These are phyloP conservation scores for Lochmaea capreae DNA, from an alignment of 2,888 invertebrate genomes.

Conservation along the genomic window DNA sequence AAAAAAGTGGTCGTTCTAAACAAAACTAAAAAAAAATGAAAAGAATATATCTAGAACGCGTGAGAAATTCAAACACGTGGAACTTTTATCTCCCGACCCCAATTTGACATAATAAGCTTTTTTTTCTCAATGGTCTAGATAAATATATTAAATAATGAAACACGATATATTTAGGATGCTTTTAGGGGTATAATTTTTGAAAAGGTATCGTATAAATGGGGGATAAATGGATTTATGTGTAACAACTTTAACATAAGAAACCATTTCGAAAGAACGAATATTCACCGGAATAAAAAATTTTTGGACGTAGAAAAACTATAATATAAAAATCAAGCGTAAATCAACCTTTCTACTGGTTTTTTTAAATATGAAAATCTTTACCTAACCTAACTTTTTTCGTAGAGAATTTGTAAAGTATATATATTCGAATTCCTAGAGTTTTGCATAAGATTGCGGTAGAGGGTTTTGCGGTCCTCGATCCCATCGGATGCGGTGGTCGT, in stretches of 20 bases:
- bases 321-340: background rate
- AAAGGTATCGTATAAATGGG: slow-evolving; percentile 7
- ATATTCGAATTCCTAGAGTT: slow-evolving; percentile 46
- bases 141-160: slow-evolving; percentile 43
- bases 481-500: slow-evolving; percentile 43
- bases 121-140: slow-evolving; percentile 34
- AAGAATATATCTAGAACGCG: slow-evolving; percentile 39
- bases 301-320: background rate
- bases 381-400: slow-evolving; percentile 2
- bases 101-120: slow-evolving; percentile 42
- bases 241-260: too few relatives aligned
- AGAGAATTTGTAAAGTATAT: too few relatives aligned
- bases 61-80: slow-evolving; percentile 52
- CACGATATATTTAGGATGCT: slow-evolving; percentile 33
- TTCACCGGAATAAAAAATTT: background rate
- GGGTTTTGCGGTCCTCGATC: slow-evolving; percentile 40
- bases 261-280: background rate
- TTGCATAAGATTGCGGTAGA: slow-evolving; percentile 56
- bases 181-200: slow-evolving; percentile 6
- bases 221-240: slow-evolving; percentile 12
- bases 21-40: slow-evolving; percentile 25
- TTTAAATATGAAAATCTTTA: background rate
- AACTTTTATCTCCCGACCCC: slow-evolving; percentile 41
- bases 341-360: too few relatives aligned
- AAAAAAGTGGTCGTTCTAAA: slow-evolving; percentile 18